phyloP scores from a whole-genome alignment of 2,113 vertebrate genomes.

The Corythoichthys intestinalis region DNA sequence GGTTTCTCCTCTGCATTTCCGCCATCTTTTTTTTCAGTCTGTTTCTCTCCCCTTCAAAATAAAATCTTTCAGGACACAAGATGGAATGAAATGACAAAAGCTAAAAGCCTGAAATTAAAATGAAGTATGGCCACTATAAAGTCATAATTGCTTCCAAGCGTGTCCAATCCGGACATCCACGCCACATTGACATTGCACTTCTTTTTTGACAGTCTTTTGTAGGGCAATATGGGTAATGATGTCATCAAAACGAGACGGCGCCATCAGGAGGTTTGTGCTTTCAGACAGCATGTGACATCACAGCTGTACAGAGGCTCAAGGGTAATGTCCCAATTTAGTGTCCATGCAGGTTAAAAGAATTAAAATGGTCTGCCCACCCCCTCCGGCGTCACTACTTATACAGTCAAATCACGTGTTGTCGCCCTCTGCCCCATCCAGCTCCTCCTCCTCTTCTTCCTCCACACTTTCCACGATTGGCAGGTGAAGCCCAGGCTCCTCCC shows the following conservation, averaged over 20 bases:
- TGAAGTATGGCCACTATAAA: not conserved
- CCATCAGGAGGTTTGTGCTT: not conserved
- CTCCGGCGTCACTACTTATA: not conserved
- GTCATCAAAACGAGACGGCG: not conserved
- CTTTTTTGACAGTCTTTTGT: not conserved
- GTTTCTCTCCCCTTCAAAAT: not conserved
- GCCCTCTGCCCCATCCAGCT: conserved; percentile 21
- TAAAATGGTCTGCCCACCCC: not conserved
- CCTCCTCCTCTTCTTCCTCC: conserved; percentile 75
- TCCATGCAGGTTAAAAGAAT: not conserved
- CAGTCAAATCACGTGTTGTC: conserved; percentile 70
- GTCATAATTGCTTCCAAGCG: not conserved
- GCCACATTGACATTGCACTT: not conserved
- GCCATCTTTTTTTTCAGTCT: not conserved
- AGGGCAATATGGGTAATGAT: not conserved
- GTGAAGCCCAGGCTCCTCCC: conserved; percentile 73
- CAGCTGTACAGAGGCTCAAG: conserved; percentile 5
- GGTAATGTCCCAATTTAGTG: not conserved
- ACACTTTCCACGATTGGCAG: conserved; percentile 75
- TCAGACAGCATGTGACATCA: not conserved
- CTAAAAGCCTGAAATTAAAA: not conserved
- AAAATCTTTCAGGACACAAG: not conserved
- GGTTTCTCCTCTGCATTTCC: not conserved
- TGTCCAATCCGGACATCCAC: not conserved
- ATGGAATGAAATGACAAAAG: not conserved